A percentile compares a stretch with the other conserved stretches of the same genome.
These are phyloP conservation scores for Oryzias dopingdopingensis DNA, from an alignment of 2,797 vertebrate species.

Conservation along the genomic window DNA sequence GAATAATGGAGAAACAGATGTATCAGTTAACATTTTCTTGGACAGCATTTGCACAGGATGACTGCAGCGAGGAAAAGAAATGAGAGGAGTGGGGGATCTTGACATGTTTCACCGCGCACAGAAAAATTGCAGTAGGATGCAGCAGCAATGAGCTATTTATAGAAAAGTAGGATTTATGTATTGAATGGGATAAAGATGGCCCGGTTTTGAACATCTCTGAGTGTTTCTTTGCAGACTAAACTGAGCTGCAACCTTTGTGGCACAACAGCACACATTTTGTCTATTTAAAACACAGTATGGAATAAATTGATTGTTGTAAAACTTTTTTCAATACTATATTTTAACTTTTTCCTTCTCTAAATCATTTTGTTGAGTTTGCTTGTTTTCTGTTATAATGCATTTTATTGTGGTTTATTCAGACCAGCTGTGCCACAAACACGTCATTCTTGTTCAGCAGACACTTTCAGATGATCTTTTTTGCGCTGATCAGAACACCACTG, in stretches of 20 bases:
- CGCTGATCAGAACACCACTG: neutral
- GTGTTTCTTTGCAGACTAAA: no score
- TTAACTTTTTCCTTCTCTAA: no score
- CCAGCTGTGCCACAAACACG: neutral
- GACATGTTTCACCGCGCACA: slow-evolving; percentile 16
- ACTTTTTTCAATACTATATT: no score
- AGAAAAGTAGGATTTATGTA: slow-evolving; percentile 11
- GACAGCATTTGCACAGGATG: slow-evolving; percentile 7
- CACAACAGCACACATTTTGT: no score
- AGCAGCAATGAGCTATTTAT: slow-evolving; percentile 19
- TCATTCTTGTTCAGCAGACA: neutral
- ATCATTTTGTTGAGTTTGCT: neutral
- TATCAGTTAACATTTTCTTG: slow-evolving; percentile 13
- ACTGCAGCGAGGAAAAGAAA: neutral
- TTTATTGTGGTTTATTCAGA: neutral
- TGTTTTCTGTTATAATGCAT: slow-evolving; percentile 25
- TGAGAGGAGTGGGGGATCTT: neutral
- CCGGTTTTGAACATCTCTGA: slow-evolving; percentile 1
- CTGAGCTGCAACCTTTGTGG: no score
- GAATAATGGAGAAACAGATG: slow-evolving; percentile 23
- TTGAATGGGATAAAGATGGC: neutral
- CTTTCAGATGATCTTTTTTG: neutral
- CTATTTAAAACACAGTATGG: no score
- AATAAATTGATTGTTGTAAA: no score
- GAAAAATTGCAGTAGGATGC: slow-evolving; percentile 27